Percentiles rank a stretch among this genome's conserved stretches.
These are phyloP conservation scores for Anthonomus grandis DNA, from an alignment of 1,140 invertebrate species.

Conservation along the genomic window DNA sequence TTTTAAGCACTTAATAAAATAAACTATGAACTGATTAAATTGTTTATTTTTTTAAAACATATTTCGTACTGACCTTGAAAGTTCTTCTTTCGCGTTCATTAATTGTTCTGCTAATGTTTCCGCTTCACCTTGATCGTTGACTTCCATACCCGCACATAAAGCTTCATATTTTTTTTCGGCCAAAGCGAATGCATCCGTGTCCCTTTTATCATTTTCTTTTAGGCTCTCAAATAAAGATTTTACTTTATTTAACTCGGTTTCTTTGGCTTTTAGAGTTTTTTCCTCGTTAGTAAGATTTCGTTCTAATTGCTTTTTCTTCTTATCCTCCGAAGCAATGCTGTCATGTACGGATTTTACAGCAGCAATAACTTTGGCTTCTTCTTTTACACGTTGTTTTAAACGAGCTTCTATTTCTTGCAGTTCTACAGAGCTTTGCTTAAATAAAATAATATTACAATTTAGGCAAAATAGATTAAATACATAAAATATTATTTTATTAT, in stretches of 20 bases:
- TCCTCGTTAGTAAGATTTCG: constrained; percentile 72
- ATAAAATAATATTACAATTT: no score
- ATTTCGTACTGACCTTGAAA: constrained; percentile 55
- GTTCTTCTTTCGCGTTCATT: constrained; percentile 72
- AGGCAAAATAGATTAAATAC: no score
- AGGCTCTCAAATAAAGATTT: constrained; percentile 67
- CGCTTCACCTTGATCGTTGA: constrained; percentile 74
- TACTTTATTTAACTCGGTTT: constrained; percentile 63
- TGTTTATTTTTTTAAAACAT: no score
- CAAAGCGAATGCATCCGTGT: constrained; percentile 64
- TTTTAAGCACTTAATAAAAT: no score
- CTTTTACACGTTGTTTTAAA: constrained; percentile 63
- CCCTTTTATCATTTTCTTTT: constrained; percentile 63
- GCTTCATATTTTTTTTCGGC: constrained; percentile 82
- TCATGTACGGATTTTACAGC: constrained; percentile 68
- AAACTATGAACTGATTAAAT: no score
- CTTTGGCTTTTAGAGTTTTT: constrained; percentile 60
- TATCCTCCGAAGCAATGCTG: constrained; percentile 65
- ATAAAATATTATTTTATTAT: no score
- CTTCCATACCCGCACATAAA: constrained; percentile 75
- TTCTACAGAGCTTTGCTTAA: constrained; percentile 64
- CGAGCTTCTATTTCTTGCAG: constrained; percentile 65
- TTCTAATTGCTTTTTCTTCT: constrained; percentile 65
- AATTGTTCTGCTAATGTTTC: constrained; percentile 88
- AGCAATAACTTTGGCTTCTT: constrained; percentile 65